Evolutionary conservation across 2,113 vertebrate species (phyloP).

Genomic region (Malurus alboscapulatus): DNA sequence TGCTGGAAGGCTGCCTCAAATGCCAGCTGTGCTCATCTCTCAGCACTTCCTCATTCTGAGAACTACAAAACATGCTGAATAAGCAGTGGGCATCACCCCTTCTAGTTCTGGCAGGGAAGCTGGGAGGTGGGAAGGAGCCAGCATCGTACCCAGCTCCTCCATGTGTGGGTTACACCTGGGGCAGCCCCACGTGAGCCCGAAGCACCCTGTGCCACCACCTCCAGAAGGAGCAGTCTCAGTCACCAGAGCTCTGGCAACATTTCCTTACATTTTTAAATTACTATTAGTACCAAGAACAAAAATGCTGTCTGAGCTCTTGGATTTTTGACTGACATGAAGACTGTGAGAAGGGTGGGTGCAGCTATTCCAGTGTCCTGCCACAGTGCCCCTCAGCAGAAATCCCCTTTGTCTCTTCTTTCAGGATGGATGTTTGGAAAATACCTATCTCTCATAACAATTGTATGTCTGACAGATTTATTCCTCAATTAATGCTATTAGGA

Average conservation of each 20-base stretch:
- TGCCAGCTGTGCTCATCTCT: neutral
- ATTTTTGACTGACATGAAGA: neutral
- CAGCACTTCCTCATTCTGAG: neutral
- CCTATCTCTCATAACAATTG: neutral
- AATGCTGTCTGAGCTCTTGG: neutral
- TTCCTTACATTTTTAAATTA: neutral
- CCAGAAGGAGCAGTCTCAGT: neutral
- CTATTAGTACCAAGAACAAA: neutral
- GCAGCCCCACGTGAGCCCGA: fast-evolving
- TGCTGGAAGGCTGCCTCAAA: neutral
- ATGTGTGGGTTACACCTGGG: neutral
- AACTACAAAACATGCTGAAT: neutral
- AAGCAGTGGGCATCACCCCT: neutral
- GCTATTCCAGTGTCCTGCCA: neutral
- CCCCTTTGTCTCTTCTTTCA: neutral
- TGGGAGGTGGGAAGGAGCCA: neutral
- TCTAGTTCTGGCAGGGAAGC: neutral
- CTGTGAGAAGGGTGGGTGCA: neutral
- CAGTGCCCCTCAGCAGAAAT: neutral
- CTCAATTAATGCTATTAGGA: neutral
- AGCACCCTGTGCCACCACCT: neutral
- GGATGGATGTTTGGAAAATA: neutral
- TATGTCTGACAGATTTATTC: neutral
- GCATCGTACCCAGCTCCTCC: neutral
- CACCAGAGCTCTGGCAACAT: neutral